phyloP scores from a whole-genome alignment of 2,888 invertebrate genomes.

The Syrphus vitripennis region DNA sequence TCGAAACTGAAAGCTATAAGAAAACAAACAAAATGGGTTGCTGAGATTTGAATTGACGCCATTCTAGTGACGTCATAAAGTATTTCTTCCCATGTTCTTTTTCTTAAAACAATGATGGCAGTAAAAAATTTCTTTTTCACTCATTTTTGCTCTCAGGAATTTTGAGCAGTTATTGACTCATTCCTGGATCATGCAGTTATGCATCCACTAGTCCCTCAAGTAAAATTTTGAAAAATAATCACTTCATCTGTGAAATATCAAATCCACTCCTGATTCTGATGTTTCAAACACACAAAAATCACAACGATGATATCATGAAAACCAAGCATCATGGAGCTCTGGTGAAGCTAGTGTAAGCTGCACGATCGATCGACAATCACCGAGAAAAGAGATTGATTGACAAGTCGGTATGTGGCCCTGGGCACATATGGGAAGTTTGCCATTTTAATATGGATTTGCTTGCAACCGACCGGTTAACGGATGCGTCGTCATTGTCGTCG shows the following conservation, averaged over 20 bases:
- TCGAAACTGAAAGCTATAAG: no score
- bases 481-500: slow-evolving; percentile 36
- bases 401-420: slow-evolving; percentile 71
- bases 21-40: no score
- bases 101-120: no score
- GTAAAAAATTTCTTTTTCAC: no score
- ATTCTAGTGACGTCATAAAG: no score
- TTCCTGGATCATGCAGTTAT: background rate
- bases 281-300: slow-evolving; percentile 47
- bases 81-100: no score
- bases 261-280: background rate
- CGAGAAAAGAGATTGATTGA: slow-evolving; percentile 69
- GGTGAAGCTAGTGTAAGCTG: slow-evolving; percentile 40
- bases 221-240: background rate
- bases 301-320: slow-evolving; percentile 47
- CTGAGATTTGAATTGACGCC: no score
- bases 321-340: slow-evolving; percentile 5
- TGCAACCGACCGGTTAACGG: slow-evolving; percentile 69
- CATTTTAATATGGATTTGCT: slow-evolving; percentile 67
- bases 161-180: no score
- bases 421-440: slow-evolving; percentile 71
- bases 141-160: no score
- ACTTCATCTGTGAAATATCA: background rate
- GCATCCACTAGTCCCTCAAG: background rate
- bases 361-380: slow-evolving; percentile 69